Evolutionary conservation across 2,888 invertebrate genomes (phyloP), one percentile per base, ranked within the genome.

Genomic region (Tolmerus cingulatus): DNA sequence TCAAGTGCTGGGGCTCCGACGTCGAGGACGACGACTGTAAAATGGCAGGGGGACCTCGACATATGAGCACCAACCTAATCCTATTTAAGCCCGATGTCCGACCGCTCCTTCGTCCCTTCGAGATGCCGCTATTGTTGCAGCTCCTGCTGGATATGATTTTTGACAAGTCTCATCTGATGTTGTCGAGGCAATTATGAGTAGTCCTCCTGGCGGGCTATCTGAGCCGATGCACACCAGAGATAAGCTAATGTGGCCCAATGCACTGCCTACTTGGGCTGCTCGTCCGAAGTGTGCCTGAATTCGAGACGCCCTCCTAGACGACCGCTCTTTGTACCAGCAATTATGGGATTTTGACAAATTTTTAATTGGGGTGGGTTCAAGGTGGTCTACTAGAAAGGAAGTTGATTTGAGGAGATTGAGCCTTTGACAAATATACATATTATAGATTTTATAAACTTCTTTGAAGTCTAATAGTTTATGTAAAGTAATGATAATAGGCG

Each of bases 231-330:
- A 51, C 40, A 66, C 43, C 55, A 76, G 9, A 86, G 88, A 88
- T 88, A 87, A 88, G 84, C 74, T 87, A 86, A 87, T 86, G 86
- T 74, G 84, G 55, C 43, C 82, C 74, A 43, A 40, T 74, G 85
- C 74, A 40, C 27, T 16, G 37, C 30, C 40, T 46, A 55, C 76
- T 78, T 88, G 19, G 74, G 40, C 51, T 87, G 74, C 77, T 87
- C 66, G 85, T 77, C 74, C 27, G 87, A 87, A 87, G 87, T 88
- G 88, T 88, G 88, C 55, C 37, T 81, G 74, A 88, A 88, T 88
- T 88, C 77, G 88, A 86, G 88, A 87, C 76, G 88, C 84, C 76
- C 86, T 30, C 30, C 30, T 46, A 79, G 43, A 14, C 76, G 30
- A 12, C 76, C 76, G 37, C 82, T 78, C 79, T 87, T 88, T 86